Base-by-base conservation (phyloP, 2,113 vertebrate genomes). In the Calyptommatus sinebrachiatus region DNA sequence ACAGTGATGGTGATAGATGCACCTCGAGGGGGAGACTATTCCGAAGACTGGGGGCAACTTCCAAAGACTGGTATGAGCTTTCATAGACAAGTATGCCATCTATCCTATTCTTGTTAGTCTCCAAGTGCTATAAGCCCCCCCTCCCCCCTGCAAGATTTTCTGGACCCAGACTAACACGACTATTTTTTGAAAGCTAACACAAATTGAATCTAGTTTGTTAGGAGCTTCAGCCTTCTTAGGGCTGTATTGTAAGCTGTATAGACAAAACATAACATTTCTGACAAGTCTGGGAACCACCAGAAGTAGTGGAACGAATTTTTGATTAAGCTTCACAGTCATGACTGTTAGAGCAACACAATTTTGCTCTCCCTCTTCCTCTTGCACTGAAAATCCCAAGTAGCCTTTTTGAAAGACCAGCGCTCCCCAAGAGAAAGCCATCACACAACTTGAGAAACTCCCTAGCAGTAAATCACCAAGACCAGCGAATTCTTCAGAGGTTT, bases 381-480 rank as follows among this genome's bases (percentile, higher is more conserved):
- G 53, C 53, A 57, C 53, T 57, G 14, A 57, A 41, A 57, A 69
- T 71, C 31, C 65, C 68, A 5, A 65, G 41, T 21, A 80, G 67
- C n/a, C 69, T 87, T 87, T 76, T 71, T 41, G 18, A 80, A 79
- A 84, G 5, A 62, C 2, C 60, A 28, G 85, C 89, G 81, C 79
- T 29, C 22, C 81, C 84, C 85, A 77, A 79, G 35, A 85, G 69
- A 67, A 86, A 80, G 78, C 50, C 76, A 77, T 8, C 70, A 48
- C 82, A 11, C 21, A 86, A 85, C 85, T 82, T 81, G 20, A 71
- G 60, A 86, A 77, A 80, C 85, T 82, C 66, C 74, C 6, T 2
- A 61, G 3, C n/a, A 84, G 68, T 72, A 79, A 79, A 70, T 65
- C 41, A 80, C 14, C 35, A 73, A 24, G 80, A 83, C 45, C 77